A percentile compares a stretch with the other conserved stretches of the same genome.
Conservation (phyloP, 2,797 vertebrate species). For the Sebastes baramenuke region DNA sequence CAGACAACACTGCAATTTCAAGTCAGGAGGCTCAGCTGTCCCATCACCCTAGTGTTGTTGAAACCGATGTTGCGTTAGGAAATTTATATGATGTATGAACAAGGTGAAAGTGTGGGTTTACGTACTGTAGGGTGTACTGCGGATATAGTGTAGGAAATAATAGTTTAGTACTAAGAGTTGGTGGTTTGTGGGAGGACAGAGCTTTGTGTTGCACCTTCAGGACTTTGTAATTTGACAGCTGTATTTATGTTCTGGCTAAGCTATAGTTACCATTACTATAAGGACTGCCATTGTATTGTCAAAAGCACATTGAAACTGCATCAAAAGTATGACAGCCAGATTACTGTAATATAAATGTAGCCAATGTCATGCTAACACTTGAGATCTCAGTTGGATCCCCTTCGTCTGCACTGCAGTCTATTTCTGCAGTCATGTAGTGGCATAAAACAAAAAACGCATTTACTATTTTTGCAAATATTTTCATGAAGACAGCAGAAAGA, state of each 20-base stretch:
- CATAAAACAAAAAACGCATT: not conserved
- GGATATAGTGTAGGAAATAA: not conserved
- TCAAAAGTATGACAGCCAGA: not conserved
- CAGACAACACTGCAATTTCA: not conserved
- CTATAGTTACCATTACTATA: not conserved
- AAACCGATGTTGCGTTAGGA: not conserved
- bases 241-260: not conserved
- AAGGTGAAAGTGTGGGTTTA: not conserved
- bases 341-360: not conserved
- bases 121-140: not conserved
- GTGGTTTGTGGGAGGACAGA: not conserved
- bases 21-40: constrained; percentile 4
- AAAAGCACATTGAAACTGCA: not conserved
- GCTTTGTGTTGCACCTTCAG: not conserved
- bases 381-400: not conserved
- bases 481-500: not conserved
- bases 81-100: not conserved
- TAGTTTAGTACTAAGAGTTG: not conserved
- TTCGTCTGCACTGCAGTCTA: not conserved
- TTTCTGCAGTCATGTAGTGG: not conserved
- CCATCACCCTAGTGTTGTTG: not conserved
- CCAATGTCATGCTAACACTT: not conserved
- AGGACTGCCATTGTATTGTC: not conserved
- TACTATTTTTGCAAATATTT: not conserved
- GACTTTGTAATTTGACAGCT: not conserved